Conservation (phyloP, 1,140 invertebrate genomes). For the Papilio xuthus region DNA sequence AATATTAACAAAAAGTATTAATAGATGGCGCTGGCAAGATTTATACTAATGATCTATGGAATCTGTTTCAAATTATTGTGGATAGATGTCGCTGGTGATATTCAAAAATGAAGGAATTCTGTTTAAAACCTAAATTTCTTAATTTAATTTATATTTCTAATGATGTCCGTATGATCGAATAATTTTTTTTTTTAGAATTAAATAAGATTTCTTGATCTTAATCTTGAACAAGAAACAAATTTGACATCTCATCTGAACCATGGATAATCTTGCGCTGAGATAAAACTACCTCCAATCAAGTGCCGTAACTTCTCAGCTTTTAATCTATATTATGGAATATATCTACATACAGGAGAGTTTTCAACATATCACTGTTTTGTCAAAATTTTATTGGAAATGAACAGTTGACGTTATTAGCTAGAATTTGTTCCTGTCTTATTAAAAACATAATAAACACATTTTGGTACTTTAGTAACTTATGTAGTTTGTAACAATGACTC, state of each 20-base stretch:
- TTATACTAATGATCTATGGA: neutral
- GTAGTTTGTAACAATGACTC: neutral
- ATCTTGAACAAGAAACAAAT: neutral
- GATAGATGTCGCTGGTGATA: neutral
- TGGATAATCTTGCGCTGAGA: neutral
- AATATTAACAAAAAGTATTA: neutral
- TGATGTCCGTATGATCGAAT: too few species aligned
- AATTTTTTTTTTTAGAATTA: too few species aligned
- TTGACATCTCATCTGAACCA: neutral
- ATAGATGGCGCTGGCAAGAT: neutral
- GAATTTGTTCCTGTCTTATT: neutral
- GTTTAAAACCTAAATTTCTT: too few species aligned
- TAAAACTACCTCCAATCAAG: neutral
- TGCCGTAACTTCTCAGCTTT: too few species aligned
- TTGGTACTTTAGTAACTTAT: too few species aligned
- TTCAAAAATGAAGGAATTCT: neutral
- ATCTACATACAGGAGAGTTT: too few species aligned
- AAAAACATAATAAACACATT: too few species aligned
- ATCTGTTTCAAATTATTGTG: neutral
- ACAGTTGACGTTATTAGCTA: neutral
- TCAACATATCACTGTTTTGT: too few species aligned
- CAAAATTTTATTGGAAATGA: neutral
- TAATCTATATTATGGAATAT: too few species aligned
- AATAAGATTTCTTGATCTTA: too few species aligned
- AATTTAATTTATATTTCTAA: too few species aligned